Evolutionary conservation across 2,797 vertebrate species (phyloP), one percentile per base, ranked within the genome.

Genomic region (Pantherophis vulpinus): DNA sequence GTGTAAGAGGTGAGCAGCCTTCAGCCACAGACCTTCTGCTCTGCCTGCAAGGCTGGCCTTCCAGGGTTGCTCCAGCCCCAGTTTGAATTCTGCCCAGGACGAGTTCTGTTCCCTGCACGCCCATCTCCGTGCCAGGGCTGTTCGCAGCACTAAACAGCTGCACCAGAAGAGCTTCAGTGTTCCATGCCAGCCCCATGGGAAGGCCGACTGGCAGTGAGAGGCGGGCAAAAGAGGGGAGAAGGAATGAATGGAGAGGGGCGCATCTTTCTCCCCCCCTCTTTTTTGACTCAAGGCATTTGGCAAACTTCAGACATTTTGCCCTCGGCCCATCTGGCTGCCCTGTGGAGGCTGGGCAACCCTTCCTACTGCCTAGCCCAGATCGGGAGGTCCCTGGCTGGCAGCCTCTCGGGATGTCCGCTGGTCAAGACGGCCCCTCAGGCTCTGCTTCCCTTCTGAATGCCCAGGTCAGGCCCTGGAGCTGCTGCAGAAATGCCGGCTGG

Each of bases 381-480:
- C 0, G 12, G 29, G 29, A 10, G 27, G 1, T 63, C 61, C 25
- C 61, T 61, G 63, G 6, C n/a, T 2, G 66, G 32, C 16, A 3
- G n/a, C 5, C 66, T 32, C 14, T 70, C 14, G 2, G 2, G 70
- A 3, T 74, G 32, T 1, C 32, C 16, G 32, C 42, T 10, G 32
- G 58, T 25, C 7, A 37, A 8, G 3, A 4, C 51, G 1, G 79
- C 79, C 60, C 8, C 55, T 70, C 23, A 94, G 10, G 2, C 27
- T 32, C 37, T 5, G n/a, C 23, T 10, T 4, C n/a, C 90, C 56
- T 91, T 92, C 16, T 94, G 4, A 29, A 79, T 95, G 92, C 29
- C 90, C 88, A 99, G 99, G 97, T 89, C 94, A 95, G 83, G 98
- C 99, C 1, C 58, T 98, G 94, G 95, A 88, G 90, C 94, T 97